Conservation (phyloP, 2,888 invertebrate genomes). For the Rhodophaea formosa region DNA sequence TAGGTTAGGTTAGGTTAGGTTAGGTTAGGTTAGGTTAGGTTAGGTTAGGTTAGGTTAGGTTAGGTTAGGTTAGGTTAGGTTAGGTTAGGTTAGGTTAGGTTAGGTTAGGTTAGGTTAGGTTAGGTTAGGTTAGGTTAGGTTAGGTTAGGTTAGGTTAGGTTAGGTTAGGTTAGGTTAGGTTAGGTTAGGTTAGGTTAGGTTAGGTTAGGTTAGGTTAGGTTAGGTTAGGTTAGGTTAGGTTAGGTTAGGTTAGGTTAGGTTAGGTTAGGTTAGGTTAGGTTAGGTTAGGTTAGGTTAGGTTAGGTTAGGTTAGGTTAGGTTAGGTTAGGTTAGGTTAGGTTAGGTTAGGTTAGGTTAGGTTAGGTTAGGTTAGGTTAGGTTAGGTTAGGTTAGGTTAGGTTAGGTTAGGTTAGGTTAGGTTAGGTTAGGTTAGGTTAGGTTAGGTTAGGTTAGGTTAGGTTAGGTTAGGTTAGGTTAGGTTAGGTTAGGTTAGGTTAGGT, state of each 20-base stretch:
- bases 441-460: slow-evolving; percentile 30
- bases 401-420: slow-evolving; percentile 31
- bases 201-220: slow-evolving; percentile 38
- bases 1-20: slow-evolving; percentile 27
- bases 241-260: slow-evolving; percentile 36
- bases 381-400: slow-evolving; percentile 29
- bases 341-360: slow-evolving; percentile 30
- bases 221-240: slow-evolving; percentile 35
- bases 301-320: slow-evolving; percentile 30
- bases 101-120: slow-evolving; percentile 31
- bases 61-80: slow-evolving; percentile 25
- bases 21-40: slow-evolving; percentile 26
- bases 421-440: slow-evolving; percentile 31
- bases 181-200: slow-evolving; percentile 36
- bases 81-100: slow-evolving; percentile 33
- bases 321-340: slow-evolving; percentile 29
- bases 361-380: slow-evolving; percentile 30
- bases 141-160: slow-evolving; percentile 36
- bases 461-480: slow-evolving; percentile 20
- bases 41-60: slow-evolving; percentile 26
- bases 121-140: slow-evolving; percentile 32
- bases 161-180: slow-evolving; percentile 36
- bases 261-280: slow-evolving; percentile 34
- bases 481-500: slow-evolving; percentile 21
- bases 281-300: slow-evolving; percentile 32